These are phyloP conservation scores for Poeciliopsis turneri DNA, from an alignment of 2,797 vertebrate genomes.

Conservation along the genomic window DNA sequence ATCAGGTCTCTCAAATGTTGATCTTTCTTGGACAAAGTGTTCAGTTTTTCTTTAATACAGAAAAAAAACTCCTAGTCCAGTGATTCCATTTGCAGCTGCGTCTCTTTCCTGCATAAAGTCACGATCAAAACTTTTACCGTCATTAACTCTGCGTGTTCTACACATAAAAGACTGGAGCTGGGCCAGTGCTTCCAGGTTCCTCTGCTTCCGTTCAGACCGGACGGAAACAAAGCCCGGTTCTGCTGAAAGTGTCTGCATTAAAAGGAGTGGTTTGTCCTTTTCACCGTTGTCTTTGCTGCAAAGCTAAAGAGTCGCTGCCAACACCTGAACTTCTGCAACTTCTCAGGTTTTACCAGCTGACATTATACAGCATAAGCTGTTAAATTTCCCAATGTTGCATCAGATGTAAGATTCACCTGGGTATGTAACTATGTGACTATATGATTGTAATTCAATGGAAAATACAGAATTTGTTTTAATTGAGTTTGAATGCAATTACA, in stretches of 20 bases:
- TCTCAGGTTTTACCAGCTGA: background rate
- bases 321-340: background rate
- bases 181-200: background rate
- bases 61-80: background rate
- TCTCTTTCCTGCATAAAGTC: background rate
- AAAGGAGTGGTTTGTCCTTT: background rate
- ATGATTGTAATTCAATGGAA: background rate
- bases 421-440: background rate
- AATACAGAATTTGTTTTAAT: background rate
- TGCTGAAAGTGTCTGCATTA: background rate
- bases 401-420: background rate
- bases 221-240: background rate
- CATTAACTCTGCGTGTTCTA: background rate
- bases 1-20: background rate
- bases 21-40: background rate
- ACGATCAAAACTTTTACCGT: background rate
- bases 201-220: background rate
- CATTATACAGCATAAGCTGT: background rate
- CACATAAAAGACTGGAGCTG: background rate
- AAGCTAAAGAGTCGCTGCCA: background rate
- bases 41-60: background rate
- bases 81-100: background rate
- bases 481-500: background rate
- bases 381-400: background rate
- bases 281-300: background rate